Evolutionary conservation across 2,888 invertebrate genomes (phyloP).

Genomic region (Pammene aurita): DNA sequence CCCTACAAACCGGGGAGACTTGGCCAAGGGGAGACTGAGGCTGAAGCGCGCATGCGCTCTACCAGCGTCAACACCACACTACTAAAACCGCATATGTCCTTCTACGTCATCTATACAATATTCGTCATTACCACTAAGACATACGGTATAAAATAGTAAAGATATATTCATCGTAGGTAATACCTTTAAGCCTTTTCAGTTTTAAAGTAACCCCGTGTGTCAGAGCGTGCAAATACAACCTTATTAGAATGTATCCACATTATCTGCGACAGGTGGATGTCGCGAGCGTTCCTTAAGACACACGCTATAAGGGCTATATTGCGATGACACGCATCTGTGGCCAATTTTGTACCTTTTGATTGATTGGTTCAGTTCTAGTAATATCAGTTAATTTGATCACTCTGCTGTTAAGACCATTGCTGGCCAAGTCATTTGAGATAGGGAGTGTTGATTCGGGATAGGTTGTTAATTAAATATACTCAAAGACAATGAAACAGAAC

Average conservation of each 20-base stretch:
- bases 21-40: conserved; percentile 27
- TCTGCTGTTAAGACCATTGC: background rate
- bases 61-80: background rate
- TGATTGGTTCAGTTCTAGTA: conserved; percentile 28
- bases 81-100: background rate
- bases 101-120: background rate
- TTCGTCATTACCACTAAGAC: background rate
- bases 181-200: conserved; percentile 1
- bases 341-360: conserved; percentile 27
- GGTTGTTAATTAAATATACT: no score
- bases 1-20: conserved; percentile 38
- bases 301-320: conserved; percentile 1
- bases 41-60: conserved; percentile 34
- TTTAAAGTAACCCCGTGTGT: conserved; percentile 5
- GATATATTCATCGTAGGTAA: background rate
- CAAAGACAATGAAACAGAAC: no score
- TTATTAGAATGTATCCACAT: conserved; percentile 40
- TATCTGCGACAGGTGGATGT: conserved; percentile 37
- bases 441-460: no score
- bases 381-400: conserved; percentile 23
- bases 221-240: conserved; percentile 38
- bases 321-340: background rate
- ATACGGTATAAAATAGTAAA: background rate
- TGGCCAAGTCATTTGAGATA: background rate
- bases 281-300: background rate